A percentile compares a stretch with the other conserved stretches of the same genome.
phyloP scores from a whole-genome alignment of 2,113 vertebrate genomes.

The Cyprinodon variegatus region DNA sequence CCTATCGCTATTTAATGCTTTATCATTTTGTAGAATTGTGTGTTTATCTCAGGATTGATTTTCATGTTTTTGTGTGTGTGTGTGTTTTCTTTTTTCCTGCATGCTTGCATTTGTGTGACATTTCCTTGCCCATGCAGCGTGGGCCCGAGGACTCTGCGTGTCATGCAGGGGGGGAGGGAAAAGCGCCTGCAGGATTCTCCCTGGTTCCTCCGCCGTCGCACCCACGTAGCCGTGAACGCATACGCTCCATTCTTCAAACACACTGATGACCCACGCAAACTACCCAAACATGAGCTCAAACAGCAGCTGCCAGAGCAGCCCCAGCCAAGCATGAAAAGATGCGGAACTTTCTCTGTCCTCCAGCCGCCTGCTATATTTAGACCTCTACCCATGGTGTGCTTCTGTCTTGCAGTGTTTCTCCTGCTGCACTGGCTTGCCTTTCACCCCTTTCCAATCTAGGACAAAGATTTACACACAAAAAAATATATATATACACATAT shows the following conservation, averaged over 20 bases:
- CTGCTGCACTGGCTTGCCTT: not conserved
- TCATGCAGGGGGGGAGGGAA: slow-evolving; percentile 52
- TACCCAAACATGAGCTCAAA: slow-evolving; percentile 61
- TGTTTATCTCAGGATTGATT: not conserved
- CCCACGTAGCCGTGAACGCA: slow-evolving; percentile 9
- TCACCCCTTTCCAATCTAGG: not conserved
- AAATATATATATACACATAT: not conserved
- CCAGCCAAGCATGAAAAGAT: slow-evolving; percentile 75
- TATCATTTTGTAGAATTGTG: not conserved
- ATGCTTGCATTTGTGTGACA: slow-evolving; percentile 48
- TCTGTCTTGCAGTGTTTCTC: slow-evolving; percentile 18
- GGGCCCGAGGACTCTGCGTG: slow-evolving; percentile 42
- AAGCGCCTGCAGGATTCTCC: slow-evolving; percentile 64
- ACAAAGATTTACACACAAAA: not conserved
- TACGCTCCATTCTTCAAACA: not conserved
- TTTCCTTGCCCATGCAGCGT: slow-evolving; percentile 53
- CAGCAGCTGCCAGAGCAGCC: slow-evolving; percentile 70
- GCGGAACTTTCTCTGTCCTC: slow-evolving; percentile 70
- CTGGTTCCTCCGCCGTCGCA: slow-evolving; percentile 30
- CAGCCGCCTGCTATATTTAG: slow-evolving; percentile 70
- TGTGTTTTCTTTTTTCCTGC: not conserved
- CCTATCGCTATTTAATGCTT: not conserved
- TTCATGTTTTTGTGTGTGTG: not conserved
- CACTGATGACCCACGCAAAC: slow-evolving; percentile 53
- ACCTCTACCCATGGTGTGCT: slow-evolving; percentile 13